Evolutionary conservation across 2,888 invertebrate species (phyloP).

Genomic region (Anarsia innoxiella): DNA sequence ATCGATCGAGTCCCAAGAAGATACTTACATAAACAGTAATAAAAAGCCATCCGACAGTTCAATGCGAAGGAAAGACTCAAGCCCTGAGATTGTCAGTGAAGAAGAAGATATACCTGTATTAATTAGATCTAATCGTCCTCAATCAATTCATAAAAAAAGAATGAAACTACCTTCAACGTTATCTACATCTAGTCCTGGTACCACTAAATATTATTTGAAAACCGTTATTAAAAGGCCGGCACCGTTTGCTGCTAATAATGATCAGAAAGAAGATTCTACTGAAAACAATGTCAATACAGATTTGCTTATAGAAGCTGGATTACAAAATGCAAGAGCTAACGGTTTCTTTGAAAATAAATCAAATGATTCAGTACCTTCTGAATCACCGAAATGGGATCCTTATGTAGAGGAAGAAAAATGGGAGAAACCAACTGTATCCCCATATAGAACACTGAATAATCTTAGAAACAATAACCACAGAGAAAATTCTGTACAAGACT

Average conservation of each 20-base stretch:
- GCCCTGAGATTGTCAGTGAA: constrained; percentile 27
- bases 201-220: constrained; percentile 52
- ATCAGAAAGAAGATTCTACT: constrained; percentile 31
- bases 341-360: constrained; percentile 18
- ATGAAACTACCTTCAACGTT: constrained; percentile 24
- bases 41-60: constrained; percentile 28
- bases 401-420: constrained; percentile 24
- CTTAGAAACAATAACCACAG: constrained; percentile 37
- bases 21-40: constrained; percentile 21
- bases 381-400: constrained; percentile 23
- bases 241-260: constrained; percentile 31
- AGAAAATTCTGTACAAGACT: constrained; percentile 28
- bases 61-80: constrained; percentile 36
- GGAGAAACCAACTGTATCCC: constrained; percentile 64
- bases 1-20: constrained; percentile 23
- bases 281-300: constrained; percentile 42
- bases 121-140: constrained; percentile 27
- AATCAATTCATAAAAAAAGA: constrained; percentile 22
- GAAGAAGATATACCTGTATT: constrained; percentile 41
- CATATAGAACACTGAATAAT: constrained; percentile 68
- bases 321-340: constrained; percentile 27
- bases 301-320: constrained; percentile 32
- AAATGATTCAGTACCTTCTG: constrained; percentile 23
- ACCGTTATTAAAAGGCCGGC: constrained; percentile 49
- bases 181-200: constrained; percentile 24